These are phyloP conservation scores for Cyprinodon tularosa DNA, from an alignment of 2,113 vertebrate genomes.

Conservation along the genomic window DNA sequence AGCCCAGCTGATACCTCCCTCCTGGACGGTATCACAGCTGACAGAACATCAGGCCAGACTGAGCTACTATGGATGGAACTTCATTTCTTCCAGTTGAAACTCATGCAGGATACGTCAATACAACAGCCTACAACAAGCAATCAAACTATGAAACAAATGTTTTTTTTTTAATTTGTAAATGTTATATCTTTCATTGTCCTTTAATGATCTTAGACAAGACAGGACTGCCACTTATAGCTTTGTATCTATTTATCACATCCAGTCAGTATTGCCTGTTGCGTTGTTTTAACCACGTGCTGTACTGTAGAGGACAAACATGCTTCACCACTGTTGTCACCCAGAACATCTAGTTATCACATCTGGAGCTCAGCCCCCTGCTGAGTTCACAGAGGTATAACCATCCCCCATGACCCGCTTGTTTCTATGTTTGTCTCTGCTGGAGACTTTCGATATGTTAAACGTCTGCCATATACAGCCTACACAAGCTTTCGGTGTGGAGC, in stretches of 20 bases:
- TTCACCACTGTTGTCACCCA: constrained; percentile 69
- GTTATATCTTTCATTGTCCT: constrained; percentile 40
- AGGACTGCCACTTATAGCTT: constrained; percentile 42
- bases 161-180: too few species aligned
- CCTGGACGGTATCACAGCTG: too few species aligned
- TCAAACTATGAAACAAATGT: too few species aligned
- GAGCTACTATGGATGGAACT: too few species aligned
- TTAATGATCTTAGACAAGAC: constrained; percentile 47
- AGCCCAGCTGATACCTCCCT: too few species aligned
- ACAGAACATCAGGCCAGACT: too few species aligned
- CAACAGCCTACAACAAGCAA: too few species aligned
- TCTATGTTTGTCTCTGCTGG: constrained; percentile 75
- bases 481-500: constrained; percentile 51
- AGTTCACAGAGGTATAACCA: constrained; percentile 76
- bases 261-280: constrained; percentile 70
- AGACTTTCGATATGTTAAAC: constrained; percentile 82
- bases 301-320: constrained; percentile 53
- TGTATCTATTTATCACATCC: constrained; percentile 53
- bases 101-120: too few species aligned
- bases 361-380: constrained; percentile 77
- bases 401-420: constrained; percentile 69
- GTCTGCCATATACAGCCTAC: constrained; percentile 50
- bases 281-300: constrained; percentile 75
- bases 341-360: constrained; percentile 82
- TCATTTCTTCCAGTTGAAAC: too few species aligned